Evolutionary conservation across 2,888 invertebrate species (phyloP).

Genomic region (Chironomus riparius): DNA sequence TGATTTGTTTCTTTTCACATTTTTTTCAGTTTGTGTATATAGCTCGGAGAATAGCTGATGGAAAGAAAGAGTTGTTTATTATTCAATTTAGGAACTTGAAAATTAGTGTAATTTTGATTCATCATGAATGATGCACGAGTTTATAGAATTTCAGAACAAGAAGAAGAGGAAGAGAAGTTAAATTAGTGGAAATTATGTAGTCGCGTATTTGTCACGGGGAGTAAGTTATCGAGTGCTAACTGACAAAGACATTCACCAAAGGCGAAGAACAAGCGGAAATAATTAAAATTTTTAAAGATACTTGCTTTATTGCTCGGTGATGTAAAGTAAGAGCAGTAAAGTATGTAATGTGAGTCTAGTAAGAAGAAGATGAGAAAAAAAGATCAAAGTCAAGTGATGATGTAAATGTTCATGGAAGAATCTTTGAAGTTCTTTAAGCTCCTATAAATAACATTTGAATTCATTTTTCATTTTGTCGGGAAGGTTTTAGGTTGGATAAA

Average conservation of each 20-base stretch:
- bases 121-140: too few species aligned
- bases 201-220: not conserved
- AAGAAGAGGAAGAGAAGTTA: not conserved
- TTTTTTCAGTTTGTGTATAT: too few species aligned
- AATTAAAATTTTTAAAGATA: not conserved
- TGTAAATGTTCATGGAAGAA: slow-evolving; percentile 1
- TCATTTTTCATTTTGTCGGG: too few species aligned
- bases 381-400: slow-evolving; percentile 10
- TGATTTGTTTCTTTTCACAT: not conserved
- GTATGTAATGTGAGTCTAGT: not conserved
- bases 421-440: not conserved
- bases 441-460: too few species aligned
- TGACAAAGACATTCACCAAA: not conserved
- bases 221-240: not conserved
- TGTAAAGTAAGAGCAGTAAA: not conserved
- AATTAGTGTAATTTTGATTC: slow-evolving; percentile 6
- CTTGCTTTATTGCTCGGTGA: not conserved
- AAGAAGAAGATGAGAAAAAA: not conserved
- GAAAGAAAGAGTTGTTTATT: not conserved
- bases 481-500: too few species aligned
- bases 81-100: slow-evolving; percentile 15
- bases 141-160: not conserved
- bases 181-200: not conserved
- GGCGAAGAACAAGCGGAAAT: not conserved
- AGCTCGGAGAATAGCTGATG: too few species aligned